Conservation (phyloP, 2,888 invertebrate species). For the Drosophila bunnanda region DNA sequence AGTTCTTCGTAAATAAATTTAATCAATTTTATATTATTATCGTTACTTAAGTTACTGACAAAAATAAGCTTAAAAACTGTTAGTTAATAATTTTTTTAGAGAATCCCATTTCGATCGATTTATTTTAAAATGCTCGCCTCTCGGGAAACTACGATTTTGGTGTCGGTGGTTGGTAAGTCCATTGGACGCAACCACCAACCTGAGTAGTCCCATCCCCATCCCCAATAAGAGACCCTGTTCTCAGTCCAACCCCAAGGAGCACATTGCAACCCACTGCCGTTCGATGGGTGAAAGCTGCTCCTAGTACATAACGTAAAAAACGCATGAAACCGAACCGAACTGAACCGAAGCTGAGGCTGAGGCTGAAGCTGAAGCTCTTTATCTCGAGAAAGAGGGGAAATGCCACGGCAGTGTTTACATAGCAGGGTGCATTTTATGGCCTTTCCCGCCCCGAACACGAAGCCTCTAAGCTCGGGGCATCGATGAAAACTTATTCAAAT, state of each 20-base stretch:
- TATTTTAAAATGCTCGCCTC: slow-evolving; percentile 32
- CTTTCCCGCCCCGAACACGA: slow-evolving; percentile 30
- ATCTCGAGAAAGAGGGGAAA: slow-evolving; percentile 65
- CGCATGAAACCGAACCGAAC: slow-evolving; percentile 69
- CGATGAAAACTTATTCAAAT: slow-evolving; percentile 47
- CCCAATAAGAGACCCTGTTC: slow-evolving; percentile 20
- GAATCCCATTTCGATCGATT: slow-evolving; percentile 7
- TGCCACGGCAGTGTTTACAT: slow-evolving; percentile 65
- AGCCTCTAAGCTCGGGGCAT: slow-evolving; percentile 28
- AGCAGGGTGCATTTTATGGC: slow-evolving; percentile 74
- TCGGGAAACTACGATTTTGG: slow-evolving; percentile 38
- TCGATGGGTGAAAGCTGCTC: slow-evolving; percentile 55
- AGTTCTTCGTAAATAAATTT: neutral
- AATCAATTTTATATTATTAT: too few species aligned
- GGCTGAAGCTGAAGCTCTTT: slow-evolving; percentile 50
- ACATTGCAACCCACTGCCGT: slow-evolving; percentile 24
- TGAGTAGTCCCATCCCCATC: slow-evolving; percentile 26
- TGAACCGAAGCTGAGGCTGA: slow-evolving; percentile 54
- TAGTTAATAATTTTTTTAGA: neutral
- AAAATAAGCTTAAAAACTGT: neutral
- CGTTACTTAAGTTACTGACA: neutral
- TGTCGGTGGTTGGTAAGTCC: slow-evolving; percentile 59
- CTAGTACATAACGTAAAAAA: slow-evolving; percentile 76
- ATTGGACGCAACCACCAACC: slow-evolving; percentile 46
- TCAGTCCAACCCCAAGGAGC: slow-evolving; percentile 18